Percentiles rank a stretch among this genome's conserved stretches.
Evolutionary conservation across 2,888 invertebrate species (phyloP).

Genomic region (Eulithis testata): DNA sequence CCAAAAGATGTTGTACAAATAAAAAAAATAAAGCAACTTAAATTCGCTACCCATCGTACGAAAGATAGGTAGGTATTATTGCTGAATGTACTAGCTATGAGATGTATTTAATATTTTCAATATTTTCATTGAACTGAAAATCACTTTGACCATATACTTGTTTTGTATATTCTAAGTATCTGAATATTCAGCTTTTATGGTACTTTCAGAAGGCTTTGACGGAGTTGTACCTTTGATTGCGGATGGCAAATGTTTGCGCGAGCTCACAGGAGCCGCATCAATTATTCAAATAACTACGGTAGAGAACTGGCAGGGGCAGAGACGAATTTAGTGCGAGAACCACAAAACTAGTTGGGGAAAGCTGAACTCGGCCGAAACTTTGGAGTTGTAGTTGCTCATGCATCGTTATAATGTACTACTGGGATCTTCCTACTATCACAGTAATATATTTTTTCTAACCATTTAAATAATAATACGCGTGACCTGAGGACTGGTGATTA

Average conservation of each 20-base stretch:
- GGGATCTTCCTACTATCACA: too few relatives aligned
- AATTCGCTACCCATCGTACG: too few relatives aligned
- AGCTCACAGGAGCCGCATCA: conserved; percentile 73
- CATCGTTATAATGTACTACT: too few relatives aligned
- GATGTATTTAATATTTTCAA: too few relatives aligned
- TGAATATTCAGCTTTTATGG: conserved; percentile 33
- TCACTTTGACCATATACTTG: conserved; percentile 8
- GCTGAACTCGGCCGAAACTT: neutral
- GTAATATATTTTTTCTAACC: too few relatives aligned
- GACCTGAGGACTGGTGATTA: too few relatives aligned
- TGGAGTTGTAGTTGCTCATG: too few relatives aligned
- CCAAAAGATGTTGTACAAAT: too few relatives aligned
- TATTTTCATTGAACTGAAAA: conserved; percentile 6
- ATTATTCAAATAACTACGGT: conserved; percentile 80
- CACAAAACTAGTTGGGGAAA: neutral
- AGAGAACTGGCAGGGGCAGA: conserved; percentile 46
- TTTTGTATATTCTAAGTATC: conserved; percentile 8
- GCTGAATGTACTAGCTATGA: too few relatives aligned
- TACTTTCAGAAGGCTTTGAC: conserved; percentile 41
- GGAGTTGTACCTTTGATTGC: conserved; percentile 78
- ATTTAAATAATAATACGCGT: too few relatives aligned
- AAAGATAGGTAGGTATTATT: too few relatives aligned
- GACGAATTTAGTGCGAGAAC: conserved; percentile 14
- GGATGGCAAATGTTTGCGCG: conserved; percentile 77
- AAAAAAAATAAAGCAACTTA: too few relatives aligned